phyloP scores from a whole-genome alignment of 37 sponge, comb jelly and placozoan species.

The Petrosia ficiformis region DNA sequence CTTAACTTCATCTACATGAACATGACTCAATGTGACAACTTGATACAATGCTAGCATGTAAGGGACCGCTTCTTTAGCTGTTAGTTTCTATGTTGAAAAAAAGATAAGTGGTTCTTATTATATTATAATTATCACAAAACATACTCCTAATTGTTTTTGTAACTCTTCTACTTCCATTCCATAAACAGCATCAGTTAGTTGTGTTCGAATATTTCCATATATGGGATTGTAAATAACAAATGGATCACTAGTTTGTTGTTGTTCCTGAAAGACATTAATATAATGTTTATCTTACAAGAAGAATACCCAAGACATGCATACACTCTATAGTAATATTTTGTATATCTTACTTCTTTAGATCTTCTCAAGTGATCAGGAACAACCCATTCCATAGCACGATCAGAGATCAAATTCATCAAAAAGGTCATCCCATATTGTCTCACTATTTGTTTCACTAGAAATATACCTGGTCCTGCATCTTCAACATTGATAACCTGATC shows the following conservation, averaged over 20 bases:
- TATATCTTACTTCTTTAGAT: constrained; percentile 24
- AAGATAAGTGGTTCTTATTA: too few relatives aligned
- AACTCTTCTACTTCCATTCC: constrained; percentile 26
- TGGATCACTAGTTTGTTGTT: constrained; percentile 30
- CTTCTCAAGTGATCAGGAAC: constrained; percentile 26
- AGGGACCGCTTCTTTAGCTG: too few relatives aligned
- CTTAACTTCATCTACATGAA: not conserved
- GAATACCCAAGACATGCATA: too few relatives aligned
- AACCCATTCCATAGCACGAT: constrained; percentile 29
- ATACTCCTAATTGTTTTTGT: too few relatives aligned
- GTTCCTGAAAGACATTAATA: not conserved
- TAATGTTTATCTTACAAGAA: too few relatives aligned
- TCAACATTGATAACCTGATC: constrained; percentile 7
- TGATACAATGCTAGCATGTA: too few relatives aligned
- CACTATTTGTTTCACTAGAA: constrained; percentile 59
- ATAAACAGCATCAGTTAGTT: constrained; percentile 30
- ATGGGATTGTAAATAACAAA: constrained; percentile 56
- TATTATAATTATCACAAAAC: too few relatives aligned
- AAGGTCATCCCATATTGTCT: constrained; percentile 50
- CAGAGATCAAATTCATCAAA: constrained; percentile 13
- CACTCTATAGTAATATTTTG: too few relatives aligned
- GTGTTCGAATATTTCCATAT: constrained; percentile 30
- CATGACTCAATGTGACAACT: not conserved
- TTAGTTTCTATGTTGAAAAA: too few relatives aligned
- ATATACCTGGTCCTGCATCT: constrained; percentile 28